A percentile compares a stretch with the other conserved stretches of the same genome.
Conservation (phyloP, 2,888 invertebrate genomes). For the Cyrtodaria siliqua region DNA sequence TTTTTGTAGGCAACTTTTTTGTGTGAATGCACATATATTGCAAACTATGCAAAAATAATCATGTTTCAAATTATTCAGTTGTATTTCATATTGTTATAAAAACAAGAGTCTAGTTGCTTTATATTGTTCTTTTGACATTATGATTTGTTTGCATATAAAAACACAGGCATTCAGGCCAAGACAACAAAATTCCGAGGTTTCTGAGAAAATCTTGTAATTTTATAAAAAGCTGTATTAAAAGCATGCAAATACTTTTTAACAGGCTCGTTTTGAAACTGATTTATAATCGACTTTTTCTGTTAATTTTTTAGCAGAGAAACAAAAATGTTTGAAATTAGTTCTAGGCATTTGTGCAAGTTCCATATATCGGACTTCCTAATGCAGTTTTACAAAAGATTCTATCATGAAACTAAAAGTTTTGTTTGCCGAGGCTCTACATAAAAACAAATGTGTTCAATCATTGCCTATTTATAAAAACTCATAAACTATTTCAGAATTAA, state of each 20-base stretch:
- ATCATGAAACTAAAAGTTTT: neutral
- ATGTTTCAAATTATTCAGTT: too few relatives aligned
- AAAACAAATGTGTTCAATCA: constrained; percentile 59
- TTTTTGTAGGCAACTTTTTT: constrained; percentile 7
- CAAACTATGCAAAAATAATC: too few relatives aligned
- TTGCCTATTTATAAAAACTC: constrained; percentile 25
- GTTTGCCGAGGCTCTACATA: constrained; percentile 28
- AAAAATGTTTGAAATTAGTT: too few relatives aligned
- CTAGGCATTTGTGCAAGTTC: neutral
- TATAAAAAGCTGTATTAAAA: too few relatives aligned
- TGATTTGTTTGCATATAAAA: constrained; percentile 1
- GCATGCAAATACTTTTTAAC: too few relatives aligned
- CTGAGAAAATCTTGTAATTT: neutral
- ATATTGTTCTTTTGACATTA: neutral
- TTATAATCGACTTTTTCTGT: too few relatives aligned
- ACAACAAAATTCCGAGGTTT: constrained; percentile 16
- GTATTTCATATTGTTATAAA: too few relatives aligned
- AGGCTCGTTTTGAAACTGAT: too few relatives aligned
- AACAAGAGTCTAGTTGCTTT: too few relatives aligned
- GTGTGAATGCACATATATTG: too few relatives aligned
- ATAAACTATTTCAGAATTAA: constrained; percentile 19
- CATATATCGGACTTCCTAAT: neutral
- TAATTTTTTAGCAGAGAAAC: too few relatives aligned
- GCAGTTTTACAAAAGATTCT: constrained; percentile 2
- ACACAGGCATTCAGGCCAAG: constrained; percentile 19